Conservation (phyloP, 2,888 invertebrate genomes). For the Bhutanitis thaidina region DNA sequence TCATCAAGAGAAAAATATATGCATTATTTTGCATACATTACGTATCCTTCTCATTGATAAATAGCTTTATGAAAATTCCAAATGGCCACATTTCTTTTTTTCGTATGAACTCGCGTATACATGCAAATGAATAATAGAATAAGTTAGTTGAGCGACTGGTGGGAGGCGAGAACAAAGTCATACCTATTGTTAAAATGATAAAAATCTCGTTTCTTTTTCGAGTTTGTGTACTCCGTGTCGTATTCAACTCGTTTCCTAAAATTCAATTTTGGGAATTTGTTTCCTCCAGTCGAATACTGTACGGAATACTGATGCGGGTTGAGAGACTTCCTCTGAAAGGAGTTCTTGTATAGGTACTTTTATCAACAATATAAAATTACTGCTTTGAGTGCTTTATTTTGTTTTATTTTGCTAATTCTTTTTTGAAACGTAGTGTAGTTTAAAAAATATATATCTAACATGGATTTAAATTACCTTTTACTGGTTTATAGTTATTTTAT, state of each 20-base stretch:
- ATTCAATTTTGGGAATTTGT: conserved; percentile 81
- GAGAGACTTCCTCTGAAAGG: conserved; percentile 46
- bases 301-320: conserved; percentile 67
- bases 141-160: conserved; percentile 20
- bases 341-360: conserved; percentile 40
- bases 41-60: background rate
- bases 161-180: conserved; percentile 34
- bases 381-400: conserved; percentile 17
- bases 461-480: too few relatives aligned
- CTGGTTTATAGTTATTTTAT: too few relatives aligned
- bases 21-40: too few relatives aligned
- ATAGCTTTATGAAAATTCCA: conserved; percentile 1
- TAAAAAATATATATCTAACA: too few relatives aligned
- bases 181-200: conserved; percentile 70
- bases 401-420: conserved; percentile 6
- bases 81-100: conserved; percentile 16
- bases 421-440: background rate
- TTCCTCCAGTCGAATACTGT: conserved; percentile 69
- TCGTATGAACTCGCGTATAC: conserved; percentile 13
- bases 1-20: background rate
- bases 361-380: conserved; percentile 45
- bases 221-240: conserved; percentile 74
- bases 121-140: conserved; percentile 23
- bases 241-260: conserved; percentile 79
- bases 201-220: conserved; percentile 67